Evolutionary conservation across 2,888 invertebrate species (phyloP), one percentile per base, ranked within the genome.

Genomic region (Pachliopta kotzebuea): DNA sequence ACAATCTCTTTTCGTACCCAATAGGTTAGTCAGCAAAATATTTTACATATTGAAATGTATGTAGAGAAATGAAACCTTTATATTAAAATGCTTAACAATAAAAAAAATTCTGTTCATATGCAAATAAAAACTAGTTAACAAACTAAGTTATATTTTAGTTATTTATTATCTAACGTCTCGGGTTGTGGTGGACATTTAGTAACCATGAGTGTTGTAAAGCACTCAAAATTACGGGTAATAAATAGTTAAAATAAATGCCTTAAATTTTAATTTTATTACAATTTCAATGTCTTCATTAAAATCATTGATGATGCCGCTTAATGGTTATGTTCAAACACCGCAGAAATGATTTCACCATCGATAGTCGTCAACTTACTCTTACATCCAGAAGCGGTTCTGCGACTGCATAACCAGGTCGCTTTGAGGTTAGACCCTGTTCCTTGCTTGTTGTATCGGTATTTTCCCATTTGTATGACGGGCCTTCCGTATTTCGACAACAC

Each of bases 401-500:
- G 55, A 50, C 56, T 37, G 68, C 84, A 84, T 0, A 68, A 55
- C 84, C 84, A 84, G 14, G 75, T 74, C 0, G 67, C 37, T 14
- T 71, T 50, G 3, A 26, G 26, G 68, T 76, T 0, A 66, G 63
- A 0, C 80, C 82, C 6, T 66, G 67, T 65, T 17, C 67, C 68
- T 11, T 72, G 72, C 66, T 71, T 75, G 65, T 80, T 79, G 63
- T 71, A 83, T 26, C 80, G 70, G 67, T 84, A 77, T 0, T 50
- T 24, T 0, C 74, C 79, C 0, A 80, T 63, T 21, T 72, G 24
- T 20, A 81, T 73, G 24, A 79, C 76, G 0, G 77, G 80, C 14
- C 76, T 79, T 1, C 85, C 84, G 42, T 52, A 78, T 2, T 78
- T 74, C 0, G 85, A 83, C 18, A 53, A 42, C 8, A 31, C 56